phyloP scores from a whole-genome alignment of 2,113 vertebrate species.

The Pluvianellus socialis region DNA sequence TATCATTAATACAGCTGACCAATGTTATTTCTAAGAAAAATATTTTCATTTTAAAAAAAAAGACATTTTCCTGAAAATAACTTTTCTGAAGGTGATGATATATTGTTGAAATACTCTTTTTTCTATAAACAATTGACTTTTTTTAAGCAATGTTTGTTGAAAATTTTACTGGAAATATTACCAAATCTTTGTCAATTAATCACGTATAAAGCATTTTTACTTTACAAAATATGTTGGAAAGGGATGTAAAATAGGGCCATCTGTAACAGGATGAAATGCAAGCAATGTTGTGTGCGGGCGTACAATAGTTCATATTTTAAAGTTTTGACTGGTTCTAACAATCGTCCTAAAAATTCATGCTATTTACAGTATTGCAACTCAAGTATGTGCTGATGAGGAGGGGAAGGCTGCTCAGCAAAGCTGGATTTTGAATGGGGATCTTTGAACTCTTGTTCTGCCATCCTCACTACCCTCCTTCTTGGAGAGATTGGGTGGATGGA shows the following conservation, averaged over 20 bases:
- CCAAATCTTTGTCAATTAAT: not conserved
- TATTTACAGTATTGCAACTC: not conserved
- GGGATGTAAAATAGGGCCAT: not conserved
- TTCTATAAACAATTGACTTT: slow-evolving; percentile 33
- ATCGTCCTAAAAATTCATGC: not conserved
- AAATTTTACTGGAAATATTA: slow-evolving; percentile 24
- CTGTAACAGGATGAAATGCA: not conserved
- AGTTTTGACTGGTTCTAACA: not conserved
- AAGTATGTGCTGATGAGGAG: not conserved
- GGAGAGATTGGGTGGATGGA: not conserved
- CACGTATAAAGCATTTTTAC: not conserved
- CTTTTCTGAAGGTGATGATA: slow-evolving; percentile 6
- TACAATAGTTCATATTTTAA: not conserved
- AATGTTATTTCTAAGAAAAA: slow-evolving; percentile 41
- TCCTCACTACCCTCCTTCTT: not conserved
- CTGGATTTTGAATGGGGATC: rapidly evolving
- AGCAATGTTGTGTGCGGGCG: not conserved
- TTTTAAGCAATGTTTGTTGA: not conserved
- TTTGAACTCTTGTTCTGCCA: not conserved
- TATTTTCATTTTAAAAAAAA: slow-evolving; percentile 40
- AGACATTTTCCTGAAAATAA: slow-evolving; percentile 28
- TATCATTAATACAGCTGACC: slow-evolving; percentile 53
- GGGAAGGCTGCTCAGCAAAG: not conserved
- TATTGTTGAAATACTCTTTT: slow-evolving; percentile 33
- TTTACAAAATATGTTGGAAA: not conserved